These are phyloP conservation scores for Ursus arctos DNA, from an alignment of 2,113 vertebrate genomes.

Conservation along the genomic window DNA sequence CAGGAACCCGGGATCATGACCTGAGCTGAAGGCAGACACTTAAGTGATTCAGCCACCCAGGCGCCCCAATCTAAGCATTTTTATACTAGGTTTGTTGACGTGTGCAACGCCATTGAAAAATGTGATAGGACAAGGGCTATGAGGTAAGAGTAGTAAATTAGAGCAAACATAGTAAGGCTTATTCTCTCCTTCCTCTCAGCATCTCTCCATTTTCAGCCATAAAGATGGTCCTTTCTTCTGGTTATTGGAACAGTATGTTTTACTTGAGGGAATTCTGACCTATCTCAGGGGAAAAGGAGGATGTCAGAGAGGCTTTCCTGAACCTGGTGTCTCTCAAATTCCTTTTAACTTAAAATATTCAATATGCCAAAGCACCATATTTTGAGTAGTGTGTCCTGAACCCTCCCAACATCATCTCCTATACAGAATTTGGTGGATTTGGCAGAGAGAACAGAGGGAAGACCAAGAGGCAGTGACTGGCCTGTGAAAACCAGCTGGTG, in stretches of 20 bases:
- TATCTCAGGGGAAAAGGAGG: not conserved
- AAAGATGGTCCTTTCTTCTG: not conserved
- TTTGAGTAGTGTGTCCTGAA: not conserved
- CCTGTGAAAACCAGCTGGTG: not conserved
- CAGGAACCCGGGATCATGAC: not conserved
- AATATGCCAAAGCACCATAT: not conserved
- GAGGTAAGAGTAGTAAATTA: not conserved
- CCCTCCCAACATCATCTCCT: not conserved
- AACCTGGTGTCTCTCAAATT: not conserved
- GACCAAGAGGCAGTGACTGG: not conserved
- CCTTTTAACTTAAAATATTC: not conserved
- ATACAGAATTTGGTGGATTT: not conserved
- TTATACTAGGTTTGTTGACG: not conserved
- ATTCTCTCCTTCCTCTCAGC: not conserved
- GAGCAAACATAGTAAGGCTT: not conserved
- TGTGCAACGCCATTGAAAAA: not conserved
- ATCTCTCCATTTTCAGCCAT: not conserved
- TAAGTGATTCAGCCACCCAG: not conserved
- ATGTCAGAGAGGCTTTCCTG: not conserved
- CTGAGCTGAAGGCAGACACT: not conserved
- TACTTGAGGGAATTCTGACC: not conserved
- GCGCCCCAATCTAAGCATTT: not conserved
- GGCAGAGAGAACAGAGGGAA: not conserved
- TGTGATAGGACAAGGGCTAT: not conserved
- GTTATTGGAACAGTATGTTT: not conserved